Evolutionary conservation across 2,113 vertebrate species (phyloP), one percentile per base, ranked within the genome.

Genomic region (Hymenochirus boettgeri): DNA sequence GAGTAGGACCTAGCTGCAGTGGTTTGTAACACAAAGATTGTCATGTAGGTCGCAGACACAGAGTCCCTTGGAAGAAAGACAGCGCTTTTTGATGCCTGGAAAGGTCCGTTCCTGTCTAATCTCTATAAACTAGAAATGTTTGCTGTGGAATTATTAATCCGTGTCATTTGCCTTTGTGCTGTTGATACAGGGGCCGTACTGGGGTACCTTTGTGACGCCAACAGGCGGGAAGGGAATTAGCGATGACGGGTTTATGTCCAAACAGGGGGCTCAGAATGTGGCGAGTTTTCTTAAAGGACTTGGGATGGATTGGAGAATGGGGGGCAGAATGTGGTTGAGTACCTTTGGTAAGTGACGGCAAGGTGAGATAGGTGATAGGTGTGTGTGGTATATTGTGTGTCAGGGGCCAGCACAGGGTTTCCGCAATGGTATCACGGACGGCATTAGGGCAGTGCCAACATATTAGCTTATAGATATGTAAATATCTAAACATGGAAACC

Each of bases 221-320:
- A 87, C 78, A 90, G 91, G 91, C 77, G 86, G 59, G 91, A 92
- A n/a, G n/a, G n/a, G n/a, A 92, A 76, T 59, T 91, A 72, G 83
- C 80, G 0, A 72, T 76, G 7, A 91, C 85, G 0, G 89, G 50
- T 93, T 92, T 71, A 89, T 91, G 86, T 88, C 90, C 27, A n/a
- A 92, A 90, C 79, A 83, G 90, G 71, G 91, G 89, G 61, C 74
- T 5, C 87, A 92, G 71, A 92, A 91, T 0, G 86, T 91, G 0
- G 84, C 90, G 53, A 91, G 91, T 74, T 93, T 93, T 62, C 86
- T 92, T 65, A 90, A 87, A 70, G 90, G 91, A 72, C 75, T 92
- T 72, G 82, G 85, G 0, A 78, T 92, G 50, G 90, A 92, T 70
- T 93, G 90, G 90, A 87, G 89, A 75, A 83, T 90, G 85, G 89